Evolutionary conservation across 2,888 invertebrate species (phyloP).

Genomic region (Bombylius major): DNA sequence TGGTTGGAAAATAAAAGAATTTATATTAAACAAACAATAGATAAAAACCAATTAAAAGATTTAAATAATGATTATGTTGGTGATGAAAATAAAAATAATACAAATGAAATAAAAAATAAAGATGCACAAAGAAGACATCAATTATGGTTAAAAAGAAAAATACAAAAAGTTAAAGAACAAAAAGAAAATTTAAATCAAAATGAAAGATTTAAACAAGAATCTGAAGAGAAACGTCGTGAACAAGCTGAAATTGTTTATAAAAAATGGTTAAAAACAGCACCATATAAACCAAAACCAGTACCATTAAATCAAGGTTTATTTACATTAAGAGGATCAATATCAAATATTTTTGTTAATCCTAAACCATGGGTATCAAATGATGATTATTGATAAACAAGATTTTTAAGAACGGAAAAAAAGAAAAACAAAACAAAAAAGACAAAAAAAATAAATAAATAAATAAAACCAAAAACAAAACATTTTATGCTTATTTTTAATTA

Average conservation of each 20-base stretch:
- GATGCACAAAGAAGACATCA: slow-evolving; percentile 3
- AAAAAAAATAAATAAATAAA: too few relatives aligned
- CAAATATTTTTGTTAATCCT: slow-evolving; percentile 30
- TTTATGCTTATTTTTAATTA: too few relatives aligned
- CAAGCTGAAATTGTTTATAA: slow-evolving; percentile 24
- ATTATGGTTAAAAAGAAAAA: slow-evolving; percentile 21
- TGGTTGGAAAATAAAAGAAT: slow-evolving; percentile 19
- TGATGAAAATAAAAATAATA: neutral
- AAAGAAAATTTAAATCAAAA: slow-evolving; percentile 17
- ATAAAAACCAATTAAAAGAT: slow-evolving; percentile 6
- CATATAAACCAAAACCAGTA: slow-evolving; percentile 31
- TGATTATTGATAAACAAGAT: neutral
- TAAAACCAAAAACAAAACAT: too few relatives aligned
- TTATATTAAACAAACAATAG: neutral
- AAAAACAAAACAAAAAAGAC: too few relatives aligned
- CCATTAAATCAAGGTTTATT: slow-evolving; percentile 31
- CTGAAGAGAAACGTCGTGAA: slow-evolving; percentile 10
- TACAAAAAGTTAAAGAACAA: slow-evolving; percentile 19
- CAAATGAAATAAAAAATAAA: neutral
- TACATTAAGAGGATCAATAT: slow-evolving; percentile 30
- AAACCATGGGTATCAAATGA: slow-evolving; percentile 21
- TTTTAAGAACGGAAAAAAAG: too few relatives aligned
- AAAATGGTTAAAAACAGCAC: slow-evolving; percentile 26
- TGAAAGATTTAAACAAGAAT: slow-evolving; percentile 13
- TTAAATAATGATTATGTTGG: neutral